Evolutionary conservation across 30 jellyfish, hydroid and myxozoan genomes (phyloP).

Genomic region (Sanderia malayensis): DNA sequence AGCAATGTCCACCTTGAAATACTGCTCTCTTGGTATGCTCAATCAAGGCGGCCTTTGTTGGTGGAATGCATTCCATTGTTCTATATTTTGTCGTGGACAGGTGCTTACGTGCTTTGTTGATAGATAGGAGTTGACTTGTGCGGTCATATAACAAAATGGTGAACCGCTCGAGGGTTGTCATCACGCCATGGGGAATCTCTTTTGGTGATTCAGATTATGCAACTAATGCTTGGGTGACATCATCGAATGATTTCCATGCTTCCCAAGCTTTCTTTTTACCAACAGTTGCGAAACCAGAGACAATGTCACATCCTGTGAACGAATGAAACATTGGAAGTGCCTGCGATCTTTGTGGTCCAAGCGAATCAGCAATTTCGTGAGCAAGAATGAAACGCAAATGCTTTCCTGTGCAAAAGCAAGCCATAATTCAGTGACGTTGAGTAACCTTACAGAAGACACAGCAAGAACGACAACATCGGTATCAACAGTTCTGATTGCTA

Average conservation of each 20-base stretch:
- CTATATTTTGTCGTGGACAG: slow-evolving; percentile 23
- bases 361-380: slow-evolving; percentile 26
- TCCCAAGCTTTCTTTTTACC: slow-evolving; percentile 43
- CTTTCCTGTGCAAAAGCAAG: slow-evolving; percentile 35
- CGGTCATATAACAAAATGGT: slow-evolving; percentile 19
- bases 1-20: slow-evolving; percentile 19
- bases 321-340: slow-evolving; percentile 44
- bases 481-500: slow-evolving; percentile 27
- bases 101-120: slow-evolving; percentile 19
- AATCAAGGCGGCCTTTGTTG: slow-evolving; percentile 19
- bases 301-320: slow-evolving; percentile 29
- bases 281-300: slow-evolving; percentile 10
- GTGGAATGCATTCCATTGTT: slow-evolving; percentile 28
- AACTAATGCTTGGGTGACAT: slow-evolving; percentile 14
- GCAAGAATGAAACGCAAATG: slow-evolving; percentile 17
- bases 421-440: slow-evolving; percentile 29
- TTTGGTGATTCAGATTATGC: slow-evolving; percentile 18
- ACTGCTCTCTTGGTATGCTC: slow-evolving; percentile 29
- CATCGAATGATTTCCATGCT: slow-evolving; percentile 23
- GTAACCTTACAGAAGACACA: slow-evolving; percentile 13
- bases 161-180: slow-evolving; percentile 39
- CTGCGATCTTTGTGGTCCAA: slow-evolving; percentile 34
- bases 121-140: slow-evolving; percentile 13
- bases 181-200: slow-evolving; percentile 24
- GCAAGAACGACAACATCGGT: slow-evolving; percentile 47